A percentile compares a stretch with the other conserved stretches of the same genome.
Conservation (phyloP, 2,113 vertebrate species). For the Acinonyx jubatus region DNA sequence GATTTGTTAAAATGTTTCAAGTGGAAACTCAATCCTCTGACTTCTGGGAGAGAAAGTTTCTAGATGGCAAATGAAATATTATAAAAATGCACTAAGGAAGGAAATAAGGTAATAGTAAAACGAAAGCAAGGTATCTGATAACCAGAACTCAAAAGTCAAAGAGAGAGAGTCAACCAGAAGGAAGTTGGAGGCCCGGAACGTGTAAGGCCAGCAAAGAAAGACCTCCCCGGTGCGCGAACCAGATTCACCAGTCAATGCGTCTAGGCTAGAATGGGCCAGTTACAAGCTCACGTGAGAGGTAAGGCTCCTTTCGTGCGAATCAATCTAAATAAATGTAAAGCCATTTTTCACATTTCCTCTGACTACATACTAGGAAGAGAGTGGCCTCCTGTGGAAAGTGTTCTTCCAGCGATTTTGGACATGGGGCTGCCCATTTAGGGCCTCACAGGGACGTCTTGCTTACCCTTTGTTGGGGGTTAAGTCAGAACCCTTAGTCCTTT, state of each 20-base stretch:
- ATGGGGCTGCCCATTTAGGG: fast-evolving
- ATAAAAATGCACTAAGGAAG: not conserved
- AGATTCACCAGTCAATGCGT: fast-evolving
- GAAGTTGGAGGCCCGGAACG: fast-evolving
- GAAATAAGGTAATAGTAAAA: not conserved
- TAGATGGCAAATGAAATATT: no score
- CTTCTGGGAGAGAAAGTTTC: not conserved
- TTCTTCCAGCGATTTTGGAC: no score
- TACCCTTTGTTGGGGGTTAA: not conserved
- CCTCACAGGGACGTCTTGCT: fast-evolving
- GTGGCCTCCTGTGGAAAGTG: not conserved
- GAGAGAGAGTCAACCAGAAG: not conserved
- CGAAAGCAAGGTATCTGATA: not conserved
- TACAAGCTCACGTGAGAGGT: fast-evolving
- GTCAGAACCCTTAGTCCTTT: not conserved
- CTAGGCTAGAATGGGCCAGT: fast-evolving
- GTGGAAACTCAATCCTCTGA: not conserved
- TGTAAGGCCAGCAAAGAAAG: no score
- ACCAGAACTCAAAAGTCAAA: not conserved
- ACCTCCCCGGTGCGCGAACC: fast-evolving
- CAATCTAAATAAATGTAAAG: not conserved
- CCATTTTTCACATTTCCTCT: not conserved
- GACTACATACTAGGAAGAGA: not conserved
- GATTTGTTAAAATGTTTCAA: not conserved
- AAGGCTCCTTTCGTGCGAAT: not conserved